Evolutionary conservation across 2,113 vertebrate species (phyloP), one percentile per base, ranked within the genome.

Genomic region (Prunella fulvescens): DNA sequence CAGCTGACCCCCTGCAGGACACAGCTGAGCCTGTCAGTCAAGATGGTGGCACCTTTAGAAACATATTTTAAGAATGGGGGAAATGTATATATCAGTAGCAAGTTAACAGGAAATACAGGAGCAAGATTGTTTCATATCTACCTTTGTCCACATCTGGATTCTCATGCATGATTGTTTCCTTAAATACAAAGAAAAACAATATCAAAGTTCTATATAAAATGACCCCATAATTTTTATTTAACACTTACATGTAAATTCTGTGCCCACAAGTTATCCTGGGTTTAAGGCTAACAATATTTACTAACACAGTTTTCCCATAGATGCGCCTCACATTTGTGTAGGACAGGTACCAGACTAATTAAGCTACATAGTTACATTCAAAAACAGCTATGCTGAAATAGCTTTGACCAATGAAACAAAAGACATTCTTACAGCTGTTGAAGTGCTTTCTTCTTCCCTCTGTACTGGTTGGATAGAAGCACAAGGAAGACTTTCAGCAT

Each of bases 121-220:
- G 44, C 6, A 73, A 86, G 51, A 54, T 19, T 25, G 4, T 44
- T 73, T 80, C 23, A 65, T 89, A 97, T 92, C 80, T 98, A 99
- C 99, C 99, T 98, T 98, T 97, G 88, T 97, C 70, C 53, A 96
- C 86, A 39, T 98, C 98, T 73, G 95, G 91, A 61, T 98, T 97
- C 89, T 98, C 97, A 73, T 74, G 95, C 72, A 97, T 85, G 28
- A 97, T 97, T 78, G 98, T 97, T 96, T 98, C 98, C 99, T 99
- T 93, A 65, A 98, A 97, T 10, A 97, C 95, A 94, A 78, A 92
- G 79, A 85, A 95, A 85, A 77, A 58, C 8, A 80, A 2, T 33
- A 66, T 90, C n/a, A 90, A 85, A 91, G 7, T n/a, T 67, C 22
- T 42, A 87, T 39, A 40, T 62, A 89, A 88, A 92, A 91, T 69